A percentile compares a stretch with the other conserved stretches of the same genome.
These are phyloP conservation scores for Craseonycteris thonglongyai DNA, from an alignment of 2,113 vertebrate genomes.

Conservation along the genomic window DNA sequence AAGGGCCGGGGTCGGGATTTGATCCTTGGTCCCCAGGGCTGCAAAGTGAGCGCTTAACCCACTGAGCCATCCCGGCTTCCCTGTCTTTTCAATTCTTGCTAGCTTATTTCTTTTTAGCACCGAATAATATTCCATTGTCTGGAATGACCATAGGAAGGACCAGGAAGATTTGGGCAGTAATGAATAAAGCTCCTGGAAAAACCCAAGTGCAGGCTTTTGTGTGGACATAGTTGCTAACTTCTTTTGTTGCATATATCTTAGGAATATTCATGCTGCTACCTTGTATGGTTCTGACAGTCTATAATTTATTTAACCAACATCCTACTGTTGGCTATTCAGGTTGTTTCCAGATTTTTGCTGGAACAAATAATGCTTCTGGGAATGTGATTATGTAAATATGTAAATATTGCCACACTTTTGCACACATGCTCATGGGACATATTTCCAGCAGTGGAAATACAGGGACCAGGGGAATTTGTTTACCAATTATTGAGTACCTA, in stretches of 20 bases:
- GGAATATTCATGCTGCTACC: not conserved
- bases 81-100: too few species aligned
- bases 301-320: too few species aligned
- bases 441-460: not conserved
- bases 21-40: too few species aligned
- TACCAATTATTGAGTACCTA: too few species aligned
- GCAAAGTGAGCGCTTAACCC: too few species aligned
- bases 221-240: rapidly evolving
- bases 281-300: too few species aligned
- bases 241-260: not conserved
- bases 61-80: too few species aligned
- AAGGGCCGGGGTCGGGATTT: too few species aligned
- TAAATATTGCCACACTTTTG: too few species aligned
- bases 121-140: not conserved
- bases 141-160: too few species aligned
- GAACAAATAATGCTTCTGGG: rapidly evolving
- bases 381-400: too few species aligned
- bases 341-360: not conserved
- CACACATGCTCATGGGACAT: rapidly evolving
- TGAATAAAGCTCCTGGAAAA: not conserved
- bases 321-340: not conserved
- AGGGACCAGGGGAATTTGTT: not conserved
- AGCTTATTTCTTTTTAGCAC: not conserved
- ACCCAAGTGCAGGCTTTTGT: not conserved
- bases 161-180: too few species aligned